These are phyloP conservation scores for Eira barbara DNA, from an alignment of 2,113 vertebrate genomes.

Conservation along the genomic window DNA sequence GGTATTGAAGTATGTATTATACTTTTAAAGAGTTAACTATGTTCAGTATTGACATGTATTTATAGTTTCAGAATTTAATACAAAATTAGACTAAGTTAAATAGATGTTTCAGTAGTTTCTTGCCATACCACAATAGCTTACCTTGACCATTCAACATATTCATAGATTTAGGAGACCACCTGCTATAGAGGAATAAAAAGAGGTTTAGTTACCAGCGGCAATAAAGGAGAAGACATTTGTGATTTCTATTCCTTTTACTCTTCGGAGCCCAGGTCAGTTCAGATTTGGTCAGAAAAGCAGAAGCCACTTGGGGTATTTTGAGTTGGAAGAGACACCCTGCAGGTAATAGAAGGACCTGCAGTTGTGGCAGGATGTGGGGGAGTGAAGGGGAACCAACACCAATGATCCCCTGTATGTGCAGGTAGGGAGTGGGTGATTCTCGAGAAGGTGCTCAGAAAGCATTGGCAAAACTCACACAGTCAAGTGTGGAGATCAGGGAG, in stretches of 20 bases:
- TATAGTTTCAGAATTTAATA: neutral
- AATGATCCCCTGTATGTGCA: neutral
- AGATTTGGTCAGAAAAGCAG: neutral
- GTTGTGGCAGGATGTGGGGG: neutral
- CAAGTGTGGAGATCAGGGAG: rapidly evolving
- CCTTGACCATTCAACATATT: neutral
- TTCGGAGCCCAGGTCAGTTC: neutral
- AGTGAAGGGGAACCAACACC: rapidly evolving
- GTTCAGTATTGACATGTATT: neutral
- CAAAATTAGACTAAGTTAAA: neutral
- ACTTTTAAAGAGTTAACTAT: neutral
- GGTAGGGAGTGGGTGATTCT: neutral
- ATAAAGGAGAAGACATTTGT: neutral
- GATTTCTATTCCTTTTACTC: neutral
- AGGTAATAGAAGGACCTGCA: rapidly evolving
- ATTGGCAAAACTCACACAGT: neutral
- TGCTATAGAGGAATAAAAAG: neutral
- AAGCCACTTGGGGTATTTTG: neutral
- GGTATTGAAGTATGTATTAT: neutral
- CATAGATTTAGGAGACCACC: neutral
- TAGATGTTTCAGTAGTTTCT: neutral
- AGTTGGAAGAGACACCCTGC: neutral
- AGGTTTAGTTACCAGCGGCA: neutral
- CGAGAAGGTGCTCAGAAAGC: neutral
- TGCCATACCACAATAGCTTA: neutral